phyloP scores from a whole-genome alignment of 2,797 vertebrate genomes.

The Crenuchus spilurus region DNA sequence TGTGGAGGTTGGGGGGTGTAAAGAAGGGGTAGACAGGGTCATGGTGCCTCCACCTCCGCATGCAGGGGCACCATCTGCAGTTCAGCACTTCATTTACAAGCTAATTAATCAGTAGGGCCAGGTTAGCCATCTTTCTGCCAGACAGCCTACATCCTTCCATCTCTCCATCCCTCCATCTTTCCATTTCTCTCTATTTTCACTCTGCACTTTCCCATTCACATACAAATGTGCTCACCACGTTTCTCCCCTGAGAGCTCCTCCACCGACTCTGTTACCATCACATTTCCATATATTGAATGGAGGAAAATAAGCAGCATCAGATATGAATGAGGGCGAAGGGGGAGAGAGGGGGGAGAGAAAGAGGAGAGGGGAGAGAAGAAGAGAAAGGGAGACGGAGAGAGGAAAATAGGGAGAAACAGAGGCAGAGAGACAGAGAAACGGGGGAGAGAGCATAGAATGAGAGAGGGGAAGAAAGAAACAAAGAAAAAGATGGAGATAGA shows the following conservation, averaged over 20 bases:
- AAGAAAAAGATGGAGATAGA: no score
- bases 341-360: constrained; percentile 22
- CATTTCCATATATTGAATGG: constrained; percentile 47
- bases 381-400: not conserved
- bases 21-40: not conserved
- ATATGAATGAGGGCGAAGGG: constrained; percentile 18
- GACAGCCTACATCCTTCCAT: not conserved
- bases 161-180: not conserved
- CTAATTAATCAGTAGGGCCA: not conserved
- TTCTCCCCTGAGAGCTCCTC: constrained; percentile 11
- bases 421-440: no score
- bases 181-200: not conserved
- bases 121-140: not conserved
- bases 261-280: constrained; percentile 40
- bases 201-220: not conserved
- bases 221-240: constrained; percentile 38
- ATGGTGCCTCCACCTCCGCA: not conserved
- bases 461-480: no score
- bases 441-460: no score
- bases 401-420: not conserved
- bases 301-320: constrained; percentile 37
- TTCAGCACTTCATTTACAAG: not conserved
- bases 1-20: not conserved
- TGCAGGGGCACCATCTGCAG: not conserved
- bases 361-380: constrained; percentile 12